Conservation (phyloP, 2,113 vertebrate species). For the Tachysurus vachellii region DNA sequence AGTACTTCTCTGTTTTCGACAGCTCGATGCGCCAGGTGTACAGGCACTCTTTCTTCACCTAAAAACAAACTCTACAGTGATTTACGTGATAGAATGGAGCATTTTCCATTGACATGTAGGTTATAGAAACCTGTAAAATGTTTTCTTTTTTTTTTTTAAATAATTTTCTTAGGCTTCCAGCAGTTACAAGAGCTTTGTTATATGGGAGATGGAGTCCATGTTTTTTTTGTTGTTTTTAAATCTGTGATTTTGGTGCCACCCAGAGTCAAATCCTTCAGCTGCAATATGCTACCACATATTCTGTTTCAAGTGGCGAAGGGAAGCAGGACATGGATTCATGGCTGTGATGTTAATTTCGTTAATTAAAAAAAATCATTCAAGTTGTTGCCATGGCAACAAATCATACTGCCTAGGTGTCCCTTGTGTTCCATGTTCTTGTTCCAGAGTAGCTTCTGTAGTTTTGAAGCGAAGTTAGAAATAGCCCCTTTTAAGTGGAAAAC, state of each 20-base stretch:
- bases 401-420: neutral
- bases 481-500: neutral
- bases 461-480: neutral
- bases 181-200: neutral
- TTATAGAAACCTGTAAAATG: neutral
- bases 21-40: conserved; percentile 98
- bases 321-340: neutral
- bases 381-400: neutral
- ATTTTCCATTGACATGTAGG: neutral
- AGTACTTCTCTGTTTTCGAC: conserved; percentile 96
- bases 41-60: conserved; percentile 89
- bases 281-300: neutral
- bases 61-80: conserved; percentile 35
- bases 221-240: neutral
- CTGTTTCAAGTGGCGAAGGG: neutral
- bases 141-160: neutral
- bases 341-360: neutral
- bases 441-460: neutral
- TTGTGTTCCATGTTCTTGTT: neutral
- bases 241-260: neutral
- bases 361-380: neutral
- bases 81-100: neutral
- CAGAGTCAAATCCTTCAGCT: neutral
- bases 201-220: neutral
- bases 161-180: neutral